Percentiles rank a stretch among this genome's conserved stretches.
Conservation (phyloP, 1,140 invertebrate species). For the Trinorchestia longiramus region DNA sequence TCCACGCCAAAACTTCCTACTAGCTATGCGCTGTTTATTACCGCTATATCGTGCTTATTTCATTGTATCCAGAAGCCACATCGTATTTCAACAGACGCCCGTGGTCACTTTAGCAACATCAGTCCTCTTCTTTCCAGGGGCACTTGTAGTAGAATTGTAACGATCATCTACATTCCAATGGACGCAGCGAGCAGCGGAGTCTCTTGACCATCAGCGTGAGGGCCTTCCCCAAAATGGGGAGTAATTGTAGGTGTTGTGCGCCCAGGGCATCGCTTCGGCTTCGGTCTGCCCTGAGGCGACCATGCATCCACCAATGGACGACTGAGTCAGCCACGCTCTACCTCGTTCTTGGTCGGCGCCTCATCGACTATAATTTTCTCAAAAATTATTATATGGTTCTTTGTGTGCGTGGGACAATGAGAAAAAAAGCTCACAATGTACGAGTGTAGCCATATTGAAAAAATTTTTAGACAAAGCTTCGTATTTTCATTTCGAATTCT, state of each 20-base stretch:
- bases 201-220: not conserved
- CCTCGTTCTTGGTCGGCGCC: not conserved
- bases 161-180: slow-evolving; percentile 18
- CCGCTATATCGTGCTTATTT: not conserved
- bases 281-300: slow-evolving; percentile 6
- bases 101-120: not conserved
- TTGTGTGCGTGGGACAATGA: not conserved
- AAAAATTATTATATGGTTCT: slow-evolving; percentile 47
- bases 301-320: not conserved
- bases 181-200: not conserved
- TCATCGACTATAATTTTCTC: slow-evolving; percentile 20
- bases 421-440: not conserved
- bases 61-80: not conserved
- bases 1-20: not conserved
- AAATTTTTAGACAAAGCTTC: not conserved
- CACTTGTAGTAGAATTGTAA: not conserved
- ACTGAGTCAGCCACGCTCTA: not conserved
- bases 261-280: not conserved
- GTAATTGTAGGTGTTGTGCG: slow-evolving; percentile 16
- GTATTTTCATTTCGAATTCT: not conserved
- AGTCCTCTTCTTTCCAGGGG: not conserved
- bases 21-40: not conserved
- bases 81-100: not conserved
- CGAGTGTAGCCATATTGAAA: not conserved
- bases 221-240: slow-evolving; percentile 27